Conservation (phyloP, 2,888 invertebrate species). For the Callosobruchus maculatus region DNA sequence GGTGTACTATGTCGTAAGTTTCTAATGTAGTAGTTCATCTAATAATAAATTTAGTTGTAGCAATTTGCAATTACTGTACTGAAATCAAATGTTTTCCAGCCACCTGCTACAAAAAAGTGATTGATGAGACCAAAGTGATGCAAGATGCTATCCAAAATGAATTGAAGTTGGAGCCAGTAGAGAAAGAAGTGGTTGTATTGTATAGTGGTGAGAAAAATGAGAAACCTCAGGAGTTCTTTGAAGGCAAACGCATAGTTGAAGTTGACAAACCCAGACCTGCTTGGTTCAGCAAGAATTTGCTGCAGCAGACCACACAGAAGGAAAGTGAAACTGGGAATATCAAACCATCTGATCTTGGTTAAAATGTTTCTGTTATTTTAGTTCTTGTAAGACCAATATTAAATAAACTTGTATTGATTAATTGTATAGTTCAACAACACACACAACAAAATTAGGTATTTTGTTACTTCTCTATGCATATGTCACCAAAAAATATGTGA, state of each 20-base stretch:
- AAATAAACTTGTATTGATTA: neutral
- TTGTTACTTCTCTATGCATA: too few relatives aligned
- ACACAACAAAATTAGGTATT: too few relatives aligned
- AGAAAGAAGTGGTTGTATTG: constrained; percentile 80
- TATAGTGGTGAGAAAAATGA: constrained; percentile 77
- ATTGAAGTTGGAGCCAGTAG: constrained; percentile 68
- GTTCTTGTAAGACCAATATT: neutral
- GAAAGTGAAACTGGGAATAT: constrained; percentile 68
- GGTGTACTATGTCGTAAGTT: constrained; percentile 77
- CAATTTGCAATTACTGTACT: too few relatives aligned
- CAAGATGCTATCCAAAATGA: constrained; percentile 70
- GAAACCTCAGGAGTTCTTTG: constrained; percentile 59
- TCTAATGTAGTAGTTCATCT: neutral
- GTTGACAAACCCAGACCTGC: constrained; percentile 78
- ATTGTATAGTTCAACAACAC: too few relatives aligned
- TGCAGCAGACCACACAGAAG: constrained; percentile 73
- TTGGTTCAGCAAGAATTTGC: constrained; percentile 84
- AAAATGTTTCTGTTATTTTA: constrained; percentile 27
- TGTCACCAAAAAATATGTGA: too few relatives aligned
- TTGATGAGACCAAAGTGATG: constrained; percentile 76
- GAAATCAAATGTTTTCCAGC: constrained; percentile 53
- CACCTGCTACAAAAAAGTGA: constrained; percentile 79
- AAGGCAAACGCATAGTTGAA: constrained; percentile 81
- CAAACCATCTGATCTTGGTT: constrained; percentile 70
- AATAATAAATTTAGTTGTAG: too few relatives aligned